Conservation (phyloP, 2,888 invertebrate genomes). For the Tryphoninae sp. region DNA sequence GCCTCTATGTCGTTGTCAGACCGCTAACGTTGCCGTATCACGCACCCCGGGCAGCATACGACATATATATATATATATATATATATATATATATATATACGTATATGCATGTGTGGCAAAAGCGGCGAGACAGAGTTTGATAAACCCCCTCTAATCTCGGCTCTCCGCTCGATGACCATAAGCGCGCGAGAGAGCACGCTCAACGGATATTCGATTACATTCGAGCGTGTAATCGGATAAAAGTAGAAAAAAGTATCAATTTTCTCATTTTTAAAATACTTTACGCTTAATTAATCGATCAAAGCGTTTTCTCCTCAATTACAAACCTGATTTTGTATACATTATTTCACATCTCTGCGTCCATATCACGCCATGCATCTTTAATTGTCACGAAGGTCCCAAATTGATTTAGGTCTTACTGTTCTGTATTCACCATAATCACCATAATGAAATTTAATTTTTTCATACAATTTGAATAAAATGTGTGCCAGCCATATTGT, state of each 20-base stretch:
- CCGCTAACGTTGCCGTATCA: constrained; percentile 65
- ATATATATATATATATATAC: neutral
- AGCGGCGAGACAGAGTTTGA: constrained; percentile 55
- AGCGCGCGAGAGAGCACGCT: constrained; percentile 38
- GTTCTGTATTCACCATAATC: no score
- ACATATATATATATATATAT: neutral
- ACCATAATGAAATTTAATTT: no score
- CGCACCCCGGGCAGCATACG: constrained; percentile 10
- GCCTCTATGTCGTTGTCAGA: constrained; percentile 62
- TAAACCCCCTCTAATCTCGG: constrained; percentile 61
- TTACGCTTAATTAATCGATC: neutral
- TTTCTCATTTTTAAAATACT: constrained; percentile 3
- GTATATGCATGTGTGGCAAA: constrained; percentile 36
- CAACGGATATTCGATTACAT: constrained; percentile 50
- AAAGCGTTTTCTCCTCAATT: neutral
- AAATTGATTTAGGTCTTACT: no score
- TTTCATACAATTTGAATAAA: no score
- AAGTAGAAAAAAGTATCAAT: constrained; percentile 25
- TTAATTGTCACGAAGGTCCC: neutral
- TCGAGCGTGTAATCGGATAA: constrained; percentile 43
- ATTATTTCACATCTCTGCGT: no score
- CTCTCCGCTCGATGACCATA: constrained; percentile 56
- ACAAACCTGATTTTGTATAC: no score
- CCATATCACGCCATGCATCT: no score
- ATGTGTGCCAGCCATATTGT: no score